phyloP scores from a whole-genome alignment of 1,140 invertebrate genomes.

The Drusus annulatus region DNA sequence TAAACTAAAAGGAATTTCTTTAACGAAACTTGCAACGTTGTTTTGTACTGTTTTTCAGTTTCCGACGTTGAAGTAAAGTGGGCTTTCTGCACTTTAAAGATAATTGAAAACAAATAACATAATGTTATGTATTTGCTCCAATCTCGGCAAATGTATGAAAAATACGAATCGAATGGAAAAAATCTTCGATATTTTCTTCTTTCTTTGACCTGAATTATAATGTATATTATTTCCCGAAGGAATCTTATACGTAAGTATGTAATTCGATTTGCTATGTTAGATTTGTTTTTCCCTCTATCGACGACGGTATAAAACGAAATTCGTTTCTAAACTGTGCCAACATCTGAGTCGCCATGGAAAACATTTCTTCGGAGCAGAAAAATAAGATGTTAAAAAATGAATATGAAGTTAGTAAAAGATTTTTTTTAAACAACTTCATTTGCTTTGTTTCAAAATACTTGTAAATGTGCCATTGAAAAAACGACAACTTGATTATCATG shows the following conservation, averaged over 20 bases:
- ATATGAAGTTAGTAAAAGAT: too few relatives aligned
- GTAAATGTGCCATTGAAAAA: too few relatives aligned
- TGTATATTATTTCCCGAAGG: constrained; percentile 50
- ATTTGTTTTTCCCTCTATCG: constrained; percentile 17
- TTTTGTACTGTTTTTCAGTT: neutral
- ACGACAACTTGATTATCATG: too few relatives aligned
- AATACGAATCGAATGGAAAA: neutral
- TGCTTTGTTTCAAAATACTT: too few relatives aligned
- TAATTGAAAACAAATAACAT: constrained; percentile 50
- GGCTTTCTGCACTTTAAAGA: constrained; percentile 34
- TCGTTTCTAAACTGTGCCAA: neutral
- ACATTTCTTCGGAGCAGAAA: constrained; percentile 2
- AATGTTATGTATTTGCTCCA: neutral
- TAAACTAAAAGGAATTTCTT: too few relatives aligned
- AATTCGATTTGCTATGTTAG: constrained; percentile 51
- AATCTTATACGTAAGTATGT: constrained; percentile 36
- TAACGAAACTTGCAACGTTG: too few relatives aligned
- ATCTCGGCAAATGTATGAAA: neutral
- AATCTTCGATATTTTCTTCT: constrained; percentile 35
- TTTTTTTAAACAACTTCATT: too few relatives aligned
- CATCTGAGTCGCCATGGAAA: neutral
- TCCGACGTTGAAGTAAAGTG: neutral
- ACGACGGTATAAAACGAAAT: neutral
- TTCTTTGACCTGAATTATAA: constrained; percentile 49
- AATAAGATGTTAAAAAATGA: too few relatives aligned